A percentile compares a stretch with the other conserved stretches of the same genome.
Evolutionary conservation across 2,797 vertebrate genomes (phyloP).

Genomic region (Platalea minor): DNA sequence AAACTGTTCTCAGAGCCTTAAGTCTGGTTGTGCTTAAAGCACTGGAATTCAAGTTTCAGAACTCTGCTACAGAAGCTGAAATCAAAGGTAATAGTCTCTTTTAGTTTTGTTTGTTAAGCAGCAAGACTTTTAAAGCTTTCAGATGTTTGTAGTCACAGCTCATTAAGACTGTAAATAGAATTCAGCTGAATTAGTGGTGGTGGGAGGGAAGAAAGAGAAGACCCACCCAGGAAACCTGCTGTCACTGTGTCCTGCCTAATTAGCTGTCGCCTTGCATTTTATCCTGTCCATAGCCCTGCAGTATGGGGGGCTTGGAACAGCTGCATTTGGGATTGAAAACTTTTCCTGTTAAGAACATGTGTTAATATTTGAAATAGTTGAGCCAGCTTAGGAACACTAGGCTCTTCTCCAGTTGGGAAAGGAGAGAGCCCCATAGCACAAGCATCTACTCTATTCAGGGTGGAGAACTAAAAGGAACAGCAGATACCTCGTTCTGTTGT

Average conservation of each 20-base stretch:
- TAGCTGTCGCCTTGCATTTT: neutral
- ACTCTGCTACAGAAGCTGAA: constrained; percentile 58
- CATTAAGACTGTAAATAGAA: neutral
- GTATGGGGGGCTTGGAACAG: neutral
- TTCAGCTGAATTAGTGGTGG: neutral
- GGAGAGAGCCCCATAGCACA: neutral
- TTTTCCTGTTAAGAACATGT: neutral
- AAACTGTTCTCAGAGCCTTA: constrained; percentile 82
- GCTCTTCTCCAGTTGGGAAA: neutral
- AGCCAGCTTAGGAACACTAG: neutral
- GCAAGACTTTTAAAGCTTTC: neutral
- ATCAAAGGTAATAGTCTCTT: constrained; percentile 66
- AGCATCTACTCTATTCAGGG: neutral
- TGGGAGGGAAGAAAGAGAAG: neutral
- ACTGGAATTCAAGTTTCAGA: constrained; percentile 79
- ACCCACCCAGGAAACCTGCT: neutral
- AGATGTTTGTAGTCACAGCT: neutral
- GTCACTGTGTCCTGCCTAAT: neutral
- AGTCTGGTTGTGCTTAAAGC: constrained; percentile 87
- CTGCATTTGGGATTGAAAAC: neutral
- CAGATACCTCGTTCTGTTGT: neutral
- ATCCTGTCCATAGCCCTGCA: neutral
- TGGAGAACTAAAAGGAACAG: neutral
- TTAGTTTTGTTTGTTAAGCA: neutral
- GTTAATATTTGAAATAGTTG: neutral